A percentile compares a stretch with the other conserved stretches of the same genome.
phyloP scores from a whole-genome alignment of 2,113 vertebrate genomes.

The Salvelinus fontinalis region DNA sequence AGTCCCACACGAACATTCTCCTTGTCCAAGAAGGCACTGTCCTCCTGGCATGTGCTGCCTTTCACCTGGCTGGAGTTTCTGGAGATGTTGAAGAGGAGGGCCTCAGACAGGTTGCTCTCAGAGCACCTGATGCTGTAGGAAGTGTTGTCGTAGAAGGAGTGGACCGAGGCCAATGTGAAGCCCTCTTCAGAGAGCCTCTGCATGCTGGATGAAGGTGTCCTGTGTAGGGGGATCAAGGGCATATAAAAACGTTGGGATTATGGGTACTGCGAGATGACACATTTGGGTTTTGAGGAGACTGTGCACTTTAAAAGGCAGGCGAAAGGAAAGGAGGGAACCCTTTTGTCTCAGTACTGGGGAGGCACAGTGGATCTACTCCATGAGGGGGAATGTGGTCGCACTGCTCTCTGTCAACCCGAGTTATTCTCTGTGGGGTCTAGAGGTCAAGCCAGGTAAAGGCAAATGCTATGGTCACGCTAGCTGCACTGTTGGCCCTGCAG shows the following conservation, averaged over 20 bases:
- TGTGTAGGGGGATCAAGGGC: constrained; percentile 67
- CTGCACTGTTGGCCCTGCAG: no score
- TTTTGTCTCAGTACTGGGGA: neutral
- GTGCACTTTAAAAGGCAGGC: neutral
- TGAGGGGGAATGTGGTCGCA: neutral
- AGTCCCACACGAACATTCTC: constrained; percentile 84
- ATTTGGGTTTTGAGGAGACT: neutral
- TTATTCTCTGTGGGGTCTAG: neutral
- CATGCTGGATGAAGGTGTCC: constrained; percentile 11
- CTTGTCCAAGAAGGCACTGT: constrained; percentile 71
- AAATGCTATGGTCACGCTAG: neutral
- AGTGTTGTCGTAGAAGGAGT: constrained; percentile 72
- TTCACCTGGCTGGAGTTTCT: neutral
- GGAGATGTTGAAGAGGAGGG: neutral
- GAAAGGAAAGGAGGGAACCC: neutral
- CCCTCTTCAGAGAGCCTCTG: constrained; percentile 8
- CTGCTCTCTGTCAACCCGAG: neutral
- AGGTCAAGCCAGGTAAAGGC: neutral
- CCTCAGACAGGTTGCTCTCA: neutral
- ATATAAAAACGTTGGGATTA: constrained; percentile 88
- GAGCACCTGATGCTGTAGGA: constrained; percentile 32
- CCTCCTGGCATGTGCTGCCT: constrained; percentile 63
- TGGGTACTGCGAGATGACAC: constrained; percentile 77
- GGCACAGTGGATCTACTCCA: neutral
- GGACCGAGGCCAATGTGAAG: constrained; percentile 44